These are phyloP conservation scores for Sisor rabdophorus DNA, from an alignment of 2,113 vertebrate genomes.

Conservation along the genomic window DNA sequence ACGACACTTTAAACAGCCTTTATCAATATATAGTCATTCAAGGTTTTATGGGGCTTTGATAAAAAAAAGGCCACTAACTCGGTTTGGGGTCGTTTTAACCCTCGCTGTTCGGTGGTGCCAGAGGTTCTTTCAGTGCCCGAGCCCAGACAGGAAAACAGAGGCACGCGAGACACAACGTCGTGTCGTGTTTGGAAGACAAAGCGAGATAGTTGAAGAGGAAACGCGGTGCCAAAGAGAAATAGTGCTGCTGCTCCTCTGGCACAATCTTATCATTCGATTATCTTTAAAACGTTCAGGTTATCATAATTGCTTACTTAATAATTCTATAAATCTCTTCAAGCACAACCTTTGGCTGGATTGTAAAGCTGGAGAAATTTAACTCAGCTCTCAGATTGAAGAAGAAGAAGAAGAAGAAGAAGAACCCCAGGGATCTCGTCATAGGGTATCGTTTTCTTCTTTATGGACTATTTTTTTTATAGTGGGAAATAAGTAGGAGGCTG, in stretches of 20 bases:
- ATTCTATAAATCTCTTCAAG: conserved; percentile 70
- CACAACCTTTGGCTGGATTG: conserved; percentile 65
- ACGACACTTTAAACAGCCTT: conserved; percentile 96
- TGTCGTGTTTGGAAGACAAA: not conserved
- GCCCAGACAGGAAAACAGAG: conserved; percentile 46
- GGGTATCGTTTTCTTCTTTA: not conserved
- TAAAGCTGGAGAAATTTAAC: conserved; percentile 66
- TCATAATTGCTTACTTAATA: conserved; percentile 86
- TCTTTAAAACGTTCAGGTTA: conserved; percentile 73
- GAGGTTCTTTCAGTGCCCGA: conserved; percentile 7
- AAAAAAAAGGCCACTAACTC: conserved; percentile 79
- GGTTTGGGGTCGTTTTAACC: conserved; percentile 75
- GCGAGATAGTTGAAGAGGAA: conserved; percentile 43
- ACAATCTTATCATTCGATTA: conserved; percentile 74
- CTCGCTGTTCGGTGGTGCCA: conserved; percentile 20
- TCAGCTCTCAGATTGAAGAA: conserved; percentile 59
- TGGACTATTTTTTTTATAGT: not conserved
- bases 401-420: too few species aligned
- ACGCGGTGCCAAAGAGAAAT: not conserved
- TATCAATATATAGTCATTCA: conserved; percentile 97
- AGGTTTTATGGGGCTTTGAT: conserved; percentile 96
- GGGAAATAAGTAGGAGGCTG: conserved; percentile 1
- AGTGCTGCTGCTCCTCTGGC: conserved; percentile 51
- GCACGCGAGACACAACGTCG: conserved; percentile 25
- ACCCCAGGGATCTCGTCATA: too few species aligned